Base-by-base conservation (phyloP, 2,797 vertebrate genomes). In the Tiaroga cobitis region DNA sequence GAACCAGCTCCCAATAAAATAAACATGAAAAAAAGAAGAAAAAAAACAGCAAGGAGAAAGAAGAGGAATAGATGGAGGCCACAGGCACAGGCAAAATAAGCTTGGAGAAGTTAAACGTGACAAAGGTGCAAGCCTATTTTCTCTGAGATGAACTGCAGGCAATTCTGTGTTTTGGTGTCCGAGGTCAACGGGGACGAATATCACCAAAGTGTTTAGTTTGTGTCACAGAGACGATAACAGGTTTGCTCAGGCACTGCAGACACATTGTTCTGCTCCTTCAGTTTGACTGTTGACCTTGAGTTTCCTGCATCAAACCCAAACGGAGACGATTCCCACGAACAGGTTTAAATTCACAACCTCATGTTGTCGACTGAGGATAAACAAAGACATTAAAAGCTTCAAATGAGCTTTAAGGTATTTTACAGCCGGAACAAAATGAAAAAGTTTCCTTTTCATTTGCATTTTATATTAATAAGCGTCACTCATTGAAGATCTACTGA, bases 1-100 rank as follows among this genome's bases (percentile, higher is more conserved):
- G 67, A 81, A 56, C 11, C 19, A n/a, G 46, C 61, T 80, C 26
- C 59, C 61, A 80, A 32, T 80, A 49, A 82, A 74, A 34, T 56
- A 46, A 74, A 74, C 43, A 49, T 8, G 8, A 43, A 26, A 8
- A 16, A 46, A n/a, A n/a, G n/a, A n/a, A 46, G 8, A 32, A 82
- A 72, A 59, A 51, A 41, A 81, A 39, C 21, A 16, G 39, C n/a
- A 34, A 82, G 37, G 15, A 56, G 24, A 61, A 41, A 39, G n/a
- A 2, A 65, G 11, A 29, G 39, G 81, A 82, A 72, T 43, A 69
- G 51, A 72, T 29, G 11, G 10, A 73, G 51, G 80, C 29, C 8
- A 65, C 29, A 8, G 13, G 24, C 4, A 8, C 15, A n/a, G n/a
- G n/a, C 54, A 59, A 56, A 73, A 73, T 21, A 26, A 21, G 19